Base-by-base conservation (phyloP, 1,140 invertebrate species). In the Drosophila tropicalis region DNA sequence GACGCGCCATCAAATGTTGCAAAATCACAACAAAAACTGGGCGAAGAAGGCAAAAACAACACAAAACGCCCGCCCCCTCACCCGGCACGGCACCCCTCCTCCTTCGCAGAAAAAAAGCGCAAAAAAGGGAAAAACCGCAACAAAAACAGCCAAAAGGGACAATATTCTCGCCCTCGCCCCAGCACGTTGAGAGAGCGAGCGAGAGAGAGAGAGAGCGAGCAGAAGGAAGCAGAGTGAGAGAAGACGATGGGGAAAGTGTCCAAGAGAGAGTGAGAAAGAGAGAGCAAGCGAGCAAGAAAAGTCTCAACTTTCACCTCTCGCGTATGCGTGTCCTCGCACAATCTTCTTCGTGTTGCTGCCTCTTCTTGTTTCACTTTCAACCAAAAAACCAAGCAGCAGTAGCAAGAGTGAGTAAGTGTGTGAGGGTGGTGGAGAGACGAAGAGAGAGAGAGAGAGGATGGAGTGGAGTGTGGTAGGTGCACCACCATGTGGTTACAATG, bases 281-380 rank as follows among this genome's bases (percentile, higher is more conserved):
- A 44, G 44, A 40, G 39, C 63, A 67, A 36, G 67, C 67, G 79
- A 60, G 55, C 12, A 44, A 72, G 74, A 70, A 63, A 56, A 61
- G 56, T 72, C 79, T 71, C 65, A 69, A 77, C 83, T 77, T 82
- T 73, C 83, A 74, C 69, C 73, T 72, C 76, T 64, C 70, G 73
- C 55, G 64, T 71, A 54, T 71, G 63, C 63, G 63, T 61, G 65
- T 78, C 84, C 84, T 87, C 77, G 84, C 84, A 76, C 73, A 89
- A 89, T 73, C 63, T 70, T 29, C 61, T 69, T 82, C 65, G 66
- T 83, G 80, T 87, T 71, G 68, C 62, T 71, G 62, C 70, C 79
- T 63, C 79, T 51, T 51, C 44, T 51, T 86, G 64, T 86, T 86
- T 86, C 83, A 86, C 83, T 86, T 86, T 86, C 83, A 39, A 57